Percentiles rank a stretch among this genome's conserved stretches.
phyloP scores from a whole-genome alignment of 2,888 invertebrate species.

The Oligia latruncula region DNA sequence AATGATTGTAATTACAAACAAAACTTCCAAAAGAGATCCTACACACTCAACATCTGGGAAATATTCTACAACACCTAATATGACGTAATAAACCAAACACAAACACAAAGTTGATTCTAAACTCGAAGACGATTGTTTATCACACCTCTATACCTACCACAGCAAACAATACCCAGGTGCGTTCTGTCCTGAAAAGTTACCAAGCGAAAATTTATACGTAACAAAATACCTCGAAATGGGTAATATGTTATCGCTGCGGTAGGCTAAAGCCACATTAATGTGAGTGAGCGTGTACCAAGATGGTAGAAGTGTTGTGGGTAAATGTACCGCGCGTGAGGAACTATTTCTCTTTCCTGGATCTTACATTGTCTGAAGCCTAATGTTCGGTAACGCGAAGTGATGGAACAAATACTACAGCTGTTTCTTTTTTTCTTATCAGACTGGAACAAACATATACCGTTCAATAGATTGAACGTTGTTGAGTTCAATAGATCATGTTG shows the following conservation, averaged over 20 bases:
- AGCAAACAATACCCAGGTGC: slow-evolving; percentile 67
- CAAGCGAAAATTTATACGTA: slow-evolving; percentile 53
- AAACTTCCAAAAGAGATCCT: neutral
- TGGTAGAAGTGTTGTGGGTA: slow-evolving; percentile 65
- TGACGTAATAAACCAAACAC: slow-evolving; percentile 21
- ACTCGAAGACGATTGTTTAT: slow-evolving; percentile 59
- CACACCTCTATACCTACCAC: slow-evolving; percentile 55
- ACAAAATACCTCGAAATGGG: slow-evolving; percentile 65
- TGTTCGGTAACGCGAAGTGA: neutral
- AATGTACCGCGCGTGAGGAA: slow-evolving; percentile 63
- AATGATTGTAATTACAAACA: neutral
- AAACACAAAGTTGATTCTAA: slow-evolving; percentile 41
- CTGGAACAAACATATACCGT: slow-evolving; percentile 1
- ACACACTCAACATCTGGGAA: neutral
- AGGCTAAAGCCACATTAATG: slow-evolving; percentile 69
- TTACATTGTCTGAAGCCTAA: neutral
- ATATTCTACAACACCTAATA: slow-evolving; percentile 3
- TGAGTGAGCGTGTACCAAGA: slow-evolving; percentile 62
- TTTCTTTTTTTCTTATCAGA: neutral
- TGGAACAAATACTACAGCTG: neutral
- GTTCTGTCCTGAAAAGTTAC: slow-evolving; percentile 61
- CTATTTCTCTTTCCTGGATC: slow-evolving; percentile 8
- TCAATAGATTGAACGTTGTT: too few species aligned
- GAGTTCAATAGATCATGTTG: neutral
- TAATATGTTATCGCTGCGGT: slow-evolving; percentile 68